Conservation (phyloP, 2,888 invertebrate species). For the Drosophila anceps region DNA sequence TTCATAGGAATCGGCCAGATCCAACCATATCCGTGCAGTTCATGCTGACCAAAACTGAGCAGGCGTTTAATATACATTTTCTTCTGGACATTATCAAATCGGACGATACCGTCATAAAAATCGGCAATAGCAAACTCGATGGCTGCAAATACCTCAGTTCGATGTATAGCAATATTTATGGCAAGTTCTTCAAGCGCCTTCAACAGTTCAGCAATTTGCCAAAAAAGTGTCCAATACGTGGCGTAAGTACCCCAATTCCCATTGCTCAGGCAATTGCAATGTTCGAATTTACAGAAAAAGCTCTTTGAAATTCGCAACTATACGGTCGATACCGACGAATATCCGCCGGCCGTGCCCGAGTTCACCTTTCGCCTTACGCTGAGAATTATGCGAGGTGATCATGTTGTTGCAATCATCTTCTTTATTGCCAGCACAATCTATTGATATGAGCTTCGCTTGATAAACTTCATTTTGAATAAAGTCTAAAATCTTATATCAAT, state of each 20-base stretch:
- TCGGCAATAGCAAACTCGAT: constrained; percentile 42
- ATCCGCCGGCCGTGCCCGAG: constrained; percentile 25
- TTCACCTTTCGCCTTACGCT: constrained; percentile 22
- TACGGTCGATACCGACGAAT: constrained; percentile 30
- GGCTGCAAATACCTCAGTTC: constrained; percentile 59
- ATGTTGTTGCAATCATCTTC: neutral
- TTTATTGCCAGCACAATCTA: neutral
- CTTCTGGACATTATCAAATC: constrained; percentile 46
- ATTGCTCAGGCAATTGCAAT: neutral
- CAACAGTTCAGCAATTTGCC: constrained; percentile 53
- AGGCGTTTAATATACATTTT: constrained; percentile 20
- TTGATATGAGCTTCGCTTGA: neutral
- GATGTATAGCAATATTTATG: constrained; percentile 10
- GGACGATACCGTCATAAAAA: constrained; percentile 49
- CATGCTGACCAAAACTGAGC: constrained; percentile 15
- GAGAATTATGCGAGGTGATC: neutral
- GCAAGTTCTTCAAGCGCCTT: constrained; percentile 35
- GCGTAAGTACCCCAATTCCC: constrained; percentile 38
- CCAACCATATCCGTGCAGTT: constrained; percentile 13
- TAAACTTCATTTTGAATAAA: neutral
- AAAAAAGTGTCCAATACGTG: constrained; percentile 38
- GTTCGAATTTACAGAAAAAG: constrained; percentile 9
- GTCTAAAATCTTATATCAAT: neutral
- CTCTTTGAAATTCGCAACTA: constrained; percentile 51
- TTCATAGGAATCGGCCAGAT: neutral